Evolutionary conservation across 1,140 invertebrate species (phyloP), one percentile per base, ranked within the genome.

Genomic region (Platyscapa corneri): DNA sequence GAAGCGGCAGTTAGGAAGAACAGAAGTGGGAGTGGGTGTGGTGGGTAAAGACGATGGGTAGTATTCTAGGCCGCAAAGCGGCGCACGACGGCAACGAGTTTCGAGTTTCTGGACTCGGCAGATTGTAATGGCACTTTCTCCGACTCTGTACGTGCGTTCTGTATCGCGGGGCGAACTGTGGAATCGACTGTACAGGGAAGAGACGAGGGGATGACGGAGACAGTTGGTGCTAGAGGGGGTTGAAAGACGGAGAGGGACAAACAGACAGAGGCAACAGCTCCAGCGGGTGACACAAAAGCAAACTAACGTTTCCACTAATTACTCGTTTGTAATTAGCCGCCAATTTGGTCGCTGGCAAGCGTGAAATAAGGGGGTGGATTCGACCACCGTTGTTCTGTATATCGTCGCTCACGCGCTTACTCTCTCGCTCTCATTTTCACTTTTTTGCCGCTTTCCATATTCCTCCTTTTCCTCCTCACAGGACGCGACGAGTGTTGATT

Each of bases 271-370:
- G 12, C 74, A 56, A 65, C 60, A 37, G 72, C 82, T 83, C 60
- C 79, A 88, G 84, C 76, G 83, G 77, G 84, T 88, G 86, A 88
- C 87, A 88, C 89, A 89, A 89, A 88, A 89, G 88, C 88, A 88
- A 89, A 88, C 88, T 87, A 88, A 88, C 89, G 83, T 89, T 88
- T 88, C 84, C 84, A 88, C 89, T 89, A 89, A 90, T 90, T 90
- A 89, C 88, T 89, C 78, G 85, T 85, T 88, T 65, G 87, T 89
- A 89, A 89, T 89, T 91, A 90, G 86, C 86, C 87, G 86, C 76
- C 88, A 88, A 89, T 90, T 88, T 89, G 86, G 87, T 82, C 74
- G 82, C 77, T 82, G 87, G 83, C 77, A 86, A 89, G 87, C 89
- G 87, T 89, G 88, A 90, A 90, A 90, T 89, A 88, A 89, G 87